Conservation (phyloP, 2,888 invertebrate species). For the Cosmopolites sordidus region DNA sequence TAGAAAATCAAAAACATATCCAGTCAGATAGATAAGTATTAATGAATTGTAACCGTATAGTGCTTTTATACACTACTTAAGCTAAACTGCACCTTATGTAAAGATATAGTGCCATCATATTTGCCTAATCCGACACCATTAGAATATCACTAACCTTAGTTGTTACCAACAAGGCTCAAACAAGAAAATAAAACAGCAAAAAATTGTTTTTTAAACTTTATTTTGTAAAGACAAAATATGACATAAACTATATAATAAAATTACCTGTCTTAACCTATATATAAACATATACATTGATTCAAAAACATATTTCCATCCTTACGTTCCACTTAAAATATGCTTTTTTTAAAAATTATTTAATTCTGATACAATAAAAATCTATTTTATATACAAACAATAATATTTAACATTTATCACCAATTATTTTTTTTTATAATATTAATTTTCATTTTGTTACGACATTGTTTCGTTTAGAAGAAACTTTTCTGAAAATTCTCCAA, state of each 20-base stretch:
- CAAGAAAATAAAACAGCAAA: too few species aligned
- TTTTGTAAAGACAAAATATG: constrained; percentile 45
- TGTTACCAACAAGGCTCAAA: too few species aligned
- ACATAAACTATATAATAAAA: constrained; percentile 46
- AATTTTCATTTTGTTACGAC: too few species aligned
- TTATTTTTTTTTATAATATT: neutral
- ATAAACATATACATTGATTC: constrained; percentile 41
- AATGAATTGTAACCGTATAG: too few species aligned
- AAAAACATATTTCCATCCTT: constrained; percentile 18
- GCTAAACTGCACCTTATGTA: too few species aligned
- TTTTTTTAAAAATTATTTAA: constrained; percentile 6
- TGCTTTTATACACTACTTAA: too few species aligned
- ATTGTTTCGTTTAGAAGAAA: too few species aligned
- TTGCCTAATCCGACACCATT: too few species aligned
- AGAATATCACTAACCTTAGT: neutral
- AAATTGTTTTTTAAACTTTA: constrained; percentile 17
- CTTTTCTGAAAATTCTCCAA: too few species aligned
- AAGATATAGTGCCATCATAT: too few species aligned
- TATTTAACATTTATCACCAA: constrained; percentile 28
- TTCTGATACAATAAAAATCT: constrained; percentile 23
- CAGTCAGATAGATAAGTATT: too few species aligned
- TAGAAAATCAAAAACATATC: too few species aligned
- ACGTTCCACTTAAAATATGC: constrained; percentile 15
- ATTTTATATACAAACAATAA: constrained; percentile 28
- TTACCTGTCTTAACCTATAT: constrained; percentile 43